Evolutionary conservation across 2,797 vertebrate species (phyloP), one percentile per base, ranked within the genome.

Genomic region (Smutsia gigantea): DNA sequence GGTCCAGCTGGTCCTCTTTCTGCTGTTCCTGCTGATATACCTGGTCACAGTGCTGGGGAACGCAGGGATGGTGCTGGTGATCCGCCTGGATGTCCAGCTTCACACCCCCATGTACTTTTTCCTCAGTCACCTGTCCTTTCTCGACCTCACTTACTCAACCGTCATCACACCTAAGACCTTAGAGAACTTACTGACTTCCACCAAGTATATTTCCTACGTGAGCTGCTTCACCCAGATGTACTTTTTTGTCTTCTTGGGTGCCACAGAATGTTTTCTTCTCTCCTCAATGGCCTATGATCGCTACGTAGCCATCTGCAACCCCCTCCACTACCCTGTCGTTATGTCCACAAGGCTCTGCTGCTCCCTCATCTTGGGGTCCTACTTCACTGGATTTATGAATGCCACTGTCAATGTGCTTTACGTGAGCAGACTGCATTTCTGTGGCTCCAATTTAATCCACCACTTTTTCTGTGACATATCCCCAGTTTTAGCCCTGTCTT

Each of bases 221-320:
- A 92, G 78, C 5, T 98, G 97, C 37, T 96, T 97, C 39, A 42
- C 69, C 4, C 98, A 98, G n/a, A 61, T 98, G 69, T 97, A 72
- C 46, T 92, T 97, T 86, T 97, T 97, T 63, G 63, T 97, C 5
- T 72, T 95, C 6, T 69, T 97, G 18, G 92, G 19, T 0, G 86
- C 18, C n/a, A 21, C 96, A 2, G 97, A 98, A 31, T 97, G 96
- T 46, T 89, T 77, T 1, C 78, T 98, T 29, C 96, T 97, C 5
- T 95, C 97, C 21, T 90, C 96, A 0, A 98, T 98, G 98, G 95
- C 96, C 7, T 98, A 93, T 53, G 97, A 98, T 12, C 87, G 90
- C 21, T 97, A 86, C 4, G 90, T 92, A 9, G 97, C 98, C 13
- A 97, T 98, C 61, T 97, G 96, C 21, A 85, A 46, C 7, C 97